Conservation (phyloP, 23 tunicate species). For the Clavelina lepadiformis region DNA sequence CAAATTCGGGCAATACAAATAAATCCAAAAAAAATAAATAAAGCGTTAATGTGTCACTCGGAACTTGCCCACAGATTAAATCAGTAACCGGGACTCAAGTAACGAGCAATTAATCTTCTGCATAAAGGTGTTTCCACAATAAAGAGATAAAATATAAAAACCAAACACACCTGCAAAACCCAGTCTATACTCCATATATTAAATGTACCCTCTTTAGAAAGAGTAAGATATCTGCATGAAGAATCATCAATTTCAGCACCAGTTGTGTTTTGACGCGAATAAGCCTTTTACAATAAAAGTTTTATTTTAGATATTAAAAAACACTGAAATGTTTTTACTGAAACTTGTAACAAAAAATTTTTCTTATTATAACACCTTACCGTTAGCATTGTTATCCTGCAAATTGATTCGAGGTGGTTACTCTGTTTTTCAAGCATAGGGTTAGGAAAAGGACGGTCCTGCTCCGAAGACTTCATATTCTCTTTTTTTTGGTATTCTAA, state of each 20-base stretch:
- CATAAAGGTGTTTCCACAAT: no score
- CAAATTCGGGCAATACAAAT: no score
- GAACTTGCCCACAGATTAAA: no score
- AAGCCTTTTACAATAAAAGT: neutral
- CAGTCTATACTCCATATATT: constrained; percentile 71
- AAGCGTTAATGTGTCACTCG: no score
- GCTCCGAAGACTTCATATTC: constrained; percentile 58
- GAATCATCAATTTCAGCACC: constrained; percentile 51
- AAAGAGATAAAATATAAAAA: no score
- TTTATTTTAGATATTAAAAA: no score
- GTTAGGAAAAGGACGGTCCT: constrained; percentile 55
- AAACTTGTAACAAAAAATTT: no score
- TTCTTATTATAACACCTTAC: constrained; percentile 6
- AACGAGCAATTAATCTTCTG: no score
- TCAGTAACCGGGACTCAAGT: no score
- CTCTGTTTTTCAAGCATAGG: constrained; percentile 23
- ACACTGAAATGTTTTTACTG: no score
- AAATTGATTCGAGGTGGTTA: constrained; percentile 60
- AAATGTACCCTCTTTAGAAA: constrained; percentile 61
- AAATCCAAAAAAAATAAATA: no score
- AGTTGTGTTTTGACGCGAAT: neutral
- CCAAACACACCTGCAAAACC: no score
- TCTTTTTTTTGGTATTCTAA: constrained; percentile 77
- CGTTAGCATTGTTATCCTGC: constrained; percentile 41
- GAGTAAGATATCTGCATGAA: constrained; percentile 60